phyloP scores from a whole-genome alignment of 2,888 invertebrate genomes.

The Tipula helvola region DNA sequence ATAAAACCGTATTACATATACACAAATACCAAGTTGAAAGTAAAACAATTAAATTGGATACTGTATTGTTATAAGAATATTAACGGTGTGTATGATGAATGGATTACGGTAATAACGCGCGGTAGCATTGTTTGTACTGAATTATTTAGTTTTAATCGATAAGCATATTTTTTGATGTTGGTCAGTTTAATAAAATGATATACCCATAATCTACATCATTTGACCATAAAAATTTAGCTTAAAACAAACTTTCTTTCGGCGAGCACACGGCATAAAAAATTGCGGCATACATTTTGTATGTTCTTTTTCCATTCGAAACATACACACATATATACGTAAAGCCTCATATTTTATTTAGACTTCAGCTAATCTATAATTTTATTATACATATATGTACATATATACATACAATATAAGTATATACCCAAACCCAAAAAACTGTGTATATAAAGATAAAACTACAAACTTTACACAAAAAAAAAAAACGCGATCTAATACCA shows the following conservation, averaged over 20 bases:
- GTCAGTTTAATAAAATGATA: not conserved
- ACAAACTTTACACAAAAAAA: not conserved
- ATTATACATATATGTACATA: not conserved
- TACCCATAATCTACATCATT: not conserved
- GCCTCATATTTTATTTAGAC: not conserved
- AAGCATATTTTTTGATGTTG: not conserved
- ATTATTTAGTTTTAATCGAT: not conserved
- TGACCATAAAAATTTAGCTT: not conserved
- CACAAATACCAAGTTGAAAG: not conserved
- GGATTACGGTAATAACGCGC: not conserved
- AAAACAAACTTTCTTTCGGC: not conserved
- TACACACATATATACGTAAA: not conserved
- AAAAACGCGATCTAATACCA: not conserved
- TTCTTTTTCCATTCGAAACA: not conserved
- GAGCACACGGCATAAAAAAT: not conserved
- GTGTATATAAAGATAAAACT: not conserved
- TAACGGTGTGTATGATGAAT: not conserved
- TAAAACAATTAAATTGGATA: not conserved
- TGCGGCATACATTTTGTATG: not conserved
- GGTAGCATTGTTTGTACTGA: not conserved
- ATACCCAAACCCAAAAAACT: not conserved
- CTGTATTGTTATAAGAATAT: not conserved
- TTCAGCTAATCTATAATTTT: not conserved
- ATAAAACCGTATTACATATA: not conserved
- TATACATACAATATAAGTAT: not conserved